Evolutionary conservation across 2,113 vertebrate genomes (phyloP).

Genomic region (Bos indicus): DNA sequence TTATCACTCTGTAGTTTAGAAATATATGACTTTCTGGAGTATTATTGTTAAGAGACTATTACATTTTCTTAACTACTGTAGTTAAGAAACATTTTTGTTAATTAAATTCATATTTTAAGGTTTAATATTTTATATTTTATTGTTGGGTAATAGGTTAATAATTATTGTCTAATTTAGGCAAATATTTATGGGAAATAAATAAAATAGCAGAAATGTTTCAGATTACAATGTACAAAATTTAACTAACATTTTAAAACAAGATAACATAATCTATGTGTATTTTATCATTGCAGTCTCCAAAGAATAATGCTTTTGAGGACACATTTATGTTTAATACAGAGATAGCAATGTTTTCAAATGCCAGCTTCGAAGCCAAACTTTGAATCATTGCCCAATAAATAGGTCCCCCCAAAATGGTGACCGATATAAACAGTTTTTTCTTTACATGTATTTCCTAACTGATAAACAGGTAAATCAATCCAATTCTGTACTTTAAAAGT

Average conservation of each 20-base stretch:
- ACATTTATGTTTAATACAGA: neutral
- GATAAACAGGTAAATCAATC: neutral
- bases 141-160: neutral
- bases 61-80: neutral
- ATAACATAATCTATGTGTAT: neutral
- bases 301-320: neutral
- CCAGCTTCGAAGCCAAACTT: neutral
- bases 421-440: neutral
- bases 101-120: neutral
- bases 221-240: neutral
- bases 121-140: neutral
- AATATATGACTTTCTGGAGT: neutral
- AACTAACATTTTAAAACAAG: neutral
- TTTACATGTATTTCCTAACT: neutral
- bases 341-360: neutral
- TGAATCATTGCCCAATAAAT: neutral
- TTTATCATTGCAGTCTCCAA: neutral
- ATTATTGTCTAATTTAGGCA: neutral
- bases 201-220: neutral
- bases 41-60: neutral
- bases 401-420: neutral
- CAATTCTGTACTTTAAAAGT: neutral
- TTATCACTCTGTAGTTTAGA: neutral
- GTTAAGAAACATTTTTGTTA: neutral
- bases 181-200: neutral